Base-by-base conservation (phyloP, 2,888 invertebrate species). In the Heliconius aoede region DNA sequence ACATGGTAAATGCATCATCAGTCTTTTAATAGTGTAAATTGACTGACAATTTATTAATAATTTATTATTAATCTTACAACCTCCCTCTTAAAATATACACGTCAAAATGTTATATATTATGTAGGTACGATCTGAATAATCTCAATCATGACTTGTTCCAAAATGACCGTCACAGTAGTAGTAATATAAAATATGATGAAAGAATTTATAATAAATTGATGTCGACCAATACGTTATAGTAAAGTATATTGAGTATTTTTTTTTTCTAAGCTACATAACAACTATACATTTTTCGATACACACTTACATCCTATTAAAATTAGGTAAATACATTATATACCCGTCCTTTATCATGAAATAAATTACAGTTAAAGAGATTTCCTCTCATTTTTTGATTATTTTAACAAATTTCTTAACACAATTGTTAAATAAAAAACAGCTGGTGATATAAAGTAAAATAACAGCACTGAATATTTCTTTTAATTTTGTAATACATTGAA, bases 21-120 rank as follows among this genome's bases (percentile, higher is more conserved):
- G 92, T 93, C 91, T 92, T 91, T 85, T 83, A 84, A 86, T 84
- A 85, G 86, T 87, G 86, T 84, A 87, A 89, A 89, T 89, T 90
- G 89, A 89, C 88, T 84, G 84, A 85, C 78, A 78, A 79, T 78
- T 78, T 60, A 68, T 67, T 74, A 32, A 64, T 74, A 46, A 69
- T 30, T 61, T 60, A 69, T 30, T 61, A 68, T 69, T 61, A n/a
- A 46, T 30, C 67, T 73, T 71, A 65, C 65, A 65, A 65, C 65
- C 65, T 65, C 24, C 72, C 32, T 62, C 77, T 65, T 74, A 79
- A 30, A 64, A 74, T 72, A 72, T 72, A 75, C 18, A 77, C 60
- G 55, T 71, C n/a, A 73, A 79, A 76, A 78, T 36, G 11, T n/a
- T n/a, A n/a, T n/a, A 79, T 78, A 76, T 78, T 80, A 76, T 75